Percentiles rank a stretch among this genome's conserved stretches.
Conservation (phyloP, 2,113 vertebrate species). For the Litocranius walleri region DNA sequence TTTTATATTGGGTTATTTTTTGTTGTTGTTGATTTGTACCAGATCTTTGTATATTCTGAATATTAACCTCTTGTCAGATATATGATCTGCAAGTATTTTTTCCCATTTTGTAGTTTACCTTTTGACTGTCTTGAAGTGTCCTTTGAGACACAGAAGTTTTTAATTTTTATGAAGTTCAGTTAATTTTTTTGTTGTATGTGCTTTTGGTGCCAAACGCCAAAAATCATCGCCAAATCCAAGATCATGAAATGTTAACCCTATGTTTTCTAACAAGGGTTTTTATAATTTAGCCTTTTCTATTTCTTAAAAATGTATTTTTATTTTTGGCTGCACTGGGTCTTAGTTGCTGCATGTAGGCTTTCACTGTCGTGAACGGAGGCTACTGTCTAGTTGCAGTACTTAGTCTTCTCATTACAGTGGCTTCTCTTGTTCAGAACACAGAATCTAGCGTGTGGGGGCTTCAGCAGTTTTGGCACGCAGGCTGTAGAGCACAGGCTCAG, state of each 20-base stretch:
- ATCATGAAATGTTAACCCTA: background rate
- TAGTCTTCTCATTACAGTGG: background rate
- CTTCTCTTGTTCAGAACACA: background rate
- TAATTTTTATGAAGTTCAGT: background rate
- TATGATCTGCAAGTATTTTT: background rate
- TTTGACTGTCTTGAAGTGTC: background rate
- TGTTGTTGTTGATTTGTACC: background rate
- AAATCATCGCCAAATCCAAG: background rate
- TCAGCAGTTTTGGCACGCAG: background rate
- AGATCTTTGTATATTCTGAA: background rate
- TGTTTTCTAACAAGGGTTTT: background rate
- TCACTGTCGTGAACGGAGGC: accelerated
- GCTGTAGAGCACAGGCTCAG: background rate
- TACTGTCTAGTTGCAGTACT: background rate
- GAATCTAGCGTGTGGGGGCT: background rate
- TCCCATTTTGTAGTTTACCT: background rate
- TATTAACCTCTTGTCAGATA: background rate
- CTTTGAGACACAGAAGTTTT: background rate
- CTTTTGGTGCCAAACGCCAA: background rate
- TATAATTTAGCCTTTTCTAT: background rate
- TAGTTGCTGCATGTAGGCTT: background rate
- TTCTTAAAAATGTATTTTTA: background rate
- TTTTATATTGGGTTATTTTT: background rate
- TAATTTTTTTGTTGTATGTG: background rate
- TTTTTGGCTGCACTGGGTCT: background rate